These are phyloP conservation scores for Liopterus haemorrhoidalis DNA, from an alignment of 2,888 invertebrate genomes.

Conservation along the genomic window DNA sequence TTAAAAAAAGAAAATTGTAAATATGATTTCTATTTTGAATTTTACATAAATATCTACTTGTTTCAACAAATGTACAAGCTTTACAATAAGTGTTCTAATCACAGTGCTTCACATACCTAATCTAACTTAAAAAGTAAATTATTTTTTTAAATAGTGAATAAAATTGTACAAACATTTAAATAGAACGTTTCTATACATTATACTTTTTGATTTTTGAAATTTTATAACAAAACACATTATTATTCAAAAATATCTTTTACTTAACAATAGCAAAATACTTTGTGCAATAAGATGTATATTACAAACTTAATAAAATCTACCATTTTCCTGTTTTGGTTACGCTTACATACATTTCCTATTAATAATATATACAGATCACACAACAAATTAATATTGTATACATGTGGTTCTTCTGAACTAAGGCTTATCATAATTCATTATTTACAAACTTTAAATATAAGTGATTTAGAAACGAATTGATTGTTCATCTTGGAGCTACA, in stretches of 20 bases:
- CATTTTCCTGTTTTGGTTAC: constrained; percentile 21
- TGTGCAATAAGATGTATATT: constrained; percentile 21
- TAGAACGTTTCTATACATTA: constrained; percentile 20
- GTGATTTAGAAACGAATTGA: no score
- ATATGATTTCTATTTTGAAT: neutral
- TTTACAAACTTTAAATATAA: constrained; percentile 5
- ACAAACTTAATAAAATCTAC: constrained; percentile 22
- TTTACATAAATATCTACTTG: neutral
- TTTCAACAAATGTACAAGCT: constrained; percentile 12
- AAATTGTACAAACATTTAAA: constrained; percentile 24
- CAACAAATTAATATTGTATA: neutral
- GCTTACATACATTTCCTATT: constrained; percentile 1
- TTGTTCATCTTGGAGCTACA: no score
- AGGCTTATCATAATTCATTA: no score
- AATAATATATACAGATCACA: neutral
- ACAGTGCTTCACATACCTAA: constrained; percentile 20
- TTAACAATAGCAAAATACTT: constrained; percentile 23
- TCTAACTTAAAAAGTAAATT: constrained; percentile 17
- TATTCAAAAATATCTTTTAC: constrained; percentile 20
- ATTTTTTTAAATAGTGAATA: constrained; percentile 16
- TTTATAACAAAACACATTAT: constrained; percentile 19
- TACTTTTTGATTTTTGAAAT: constrained; percentile 21
- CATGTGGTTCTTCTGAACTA: no score
- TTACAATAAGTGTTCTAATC: constrained; percentile 21
- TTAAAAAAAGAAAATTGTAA: constrained; percentile 2